phyloP scores from a whole-genome alignment of 2,888 invertebrate genomes.

The Eupeodes luniger region DNA sequence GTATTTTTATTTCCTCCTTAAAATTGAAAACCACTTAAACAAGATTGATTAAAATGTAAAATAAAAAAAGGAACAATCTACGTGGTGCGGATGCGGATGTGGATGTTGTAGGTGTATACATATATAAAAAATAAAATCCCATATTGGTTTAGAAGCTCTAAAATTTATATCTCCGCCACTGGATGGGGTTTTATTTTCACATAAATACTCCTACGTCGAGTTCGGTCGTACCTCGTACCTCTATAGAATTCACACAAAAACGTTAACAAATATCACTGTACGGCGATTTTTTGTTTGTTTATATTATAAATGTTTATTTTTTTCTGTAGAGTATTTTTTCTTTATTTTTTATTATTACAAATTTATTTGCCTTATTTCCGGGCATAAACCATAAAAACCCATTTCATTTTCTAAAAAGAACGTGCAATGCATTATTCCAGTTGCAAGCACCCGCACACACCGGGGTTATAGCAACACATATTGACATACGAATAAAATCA shows the following conservation, averaged over 20 bases:
- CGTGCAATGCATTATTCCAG: conserved; percentile 64
- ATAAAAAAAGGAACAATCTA: conserved; percentile 18
- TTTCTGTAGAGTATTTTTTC: neutral
- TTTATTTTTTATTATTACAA: conserved; percentile 9
- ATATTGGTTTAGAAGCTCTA: conserved; percentile 53
- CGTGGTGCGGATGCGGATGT: neutral
- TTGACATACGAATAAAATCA: neutral
- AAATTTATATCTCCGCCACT: conserved; percentile 55
- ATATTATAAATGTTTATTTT: neutral
- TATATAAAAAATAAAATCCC: neutral
- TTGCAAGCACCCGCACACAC: conserved; percentile 31
- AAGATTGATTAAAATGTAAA: neutral
- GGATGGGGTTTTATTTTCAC: conserved; percentile 50
- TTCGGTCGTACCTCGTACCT: no score
- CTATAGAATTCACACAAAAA: conserved; percentile 25
- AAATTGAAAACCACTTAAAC: conserved; percentile 44
- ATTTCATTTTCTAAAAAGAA: conserved; percentile 43
- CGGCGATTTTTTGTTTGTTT: conserved; percentile 7
- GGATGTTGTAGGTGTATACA: no score
- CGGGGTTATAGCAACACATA: neutral
- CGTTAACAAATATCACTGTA: conserved; percentile 43
- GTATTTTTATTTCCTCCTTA: conserved; percentile 63
- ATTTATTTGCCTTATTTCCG: conserved; percentile 26
- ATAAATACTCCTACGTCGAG: neutral
- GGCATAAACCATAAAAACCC: conserved; percentile 34